A percentile compares a stretch with the other conserved stretches of the same genome.
These are phyloP conservation scores for Linurgus olivaceus DNA, from an alignment of 2,797 vertebrate genomes.

Conservation along the genomic window DNA sequence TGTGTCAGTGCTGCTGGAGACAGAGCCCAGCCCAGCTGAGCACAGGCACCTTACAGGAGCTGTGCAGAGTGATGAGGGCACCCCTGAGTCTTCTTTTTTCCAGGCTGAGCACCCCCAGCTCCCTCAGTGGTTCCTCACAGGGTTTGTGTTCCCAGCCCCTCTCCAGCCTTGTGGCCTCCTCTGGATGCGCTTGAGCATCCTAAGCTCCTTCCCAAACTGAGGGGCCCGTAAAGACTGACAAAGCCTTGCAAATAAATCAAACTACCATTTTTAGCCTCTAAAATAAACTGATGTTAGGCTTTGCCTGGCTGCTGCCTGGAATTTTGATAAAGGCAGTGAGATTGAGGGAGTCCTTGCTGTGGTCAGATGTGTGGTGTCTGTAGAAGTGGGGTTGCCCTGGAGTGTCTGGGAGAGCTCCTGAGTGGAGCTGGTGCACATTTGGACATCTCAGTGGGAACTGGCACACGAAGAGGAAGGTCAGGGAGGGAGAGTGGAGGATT, in stretches of 20 bases:
- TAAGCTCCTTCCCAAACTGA: no score
- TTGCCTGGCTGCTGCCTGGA: neutral
- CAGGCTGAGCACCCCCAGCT: no score
- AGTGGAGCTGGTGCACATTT: neutral
- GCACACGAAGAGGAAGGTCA: neutral
- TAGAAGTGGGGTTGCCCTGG: neutral
- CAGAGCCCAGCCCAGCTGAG: no score
- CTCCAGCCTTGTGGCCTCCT: no score
- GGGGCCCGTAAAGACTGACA: neutral
- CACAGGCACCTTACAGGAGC: no score
- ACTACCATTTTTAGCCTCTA: neutral
- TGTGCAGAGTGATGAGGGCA: no score
- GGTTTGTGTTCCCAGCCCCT: no score
- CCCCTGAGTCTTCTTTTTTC: no score
- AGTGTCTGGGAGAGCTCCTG: neutral
- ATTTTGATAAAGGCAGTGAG: neutral
- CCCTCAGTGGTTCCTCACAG: no score
- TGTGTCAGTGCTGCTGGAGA: no score
- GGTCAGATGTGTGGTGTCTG: neutral
- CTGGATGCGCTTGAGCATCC: no score
- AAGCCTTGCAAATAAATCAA: neutral
- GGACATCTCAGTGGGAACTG: fast-evolving
- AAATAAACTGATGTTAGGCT: neutral
- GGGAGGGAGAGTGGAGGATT: neutral
- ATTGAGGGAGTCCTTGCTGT: neutral